Evolutionary conservation across 2,797 vertebrate species (phyloP).

Genomic region (Balearica regulorum): DNA sequence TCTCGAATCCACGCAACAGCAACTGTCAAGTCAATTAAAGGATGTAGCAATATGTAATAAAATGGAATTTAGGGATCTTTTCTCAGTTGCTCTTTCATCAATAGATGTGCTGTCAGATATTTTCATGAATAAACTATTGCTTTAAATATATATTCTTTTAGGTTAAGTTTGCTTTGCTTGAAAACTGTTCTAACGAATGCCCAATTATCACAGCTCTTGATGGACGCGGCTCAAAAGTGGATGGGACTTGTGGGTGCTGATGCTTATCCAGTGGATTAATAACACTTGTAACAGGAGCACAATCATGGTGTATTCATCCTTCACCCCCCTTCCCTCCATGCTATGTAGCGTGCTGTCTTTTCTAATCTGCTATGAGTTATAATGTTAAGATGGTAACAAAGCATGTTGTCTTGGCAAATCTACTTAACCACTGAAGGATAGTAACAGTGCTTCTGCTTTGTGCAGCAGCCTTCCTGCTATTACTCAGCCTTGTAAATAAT

Average conservation of each 20-base stretch:
- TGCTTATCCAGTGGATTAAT: not conserved
- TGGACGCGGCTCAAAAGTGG: not conserved
- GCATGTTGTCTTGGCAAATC: not conserved
- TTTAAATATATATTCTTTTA: not conserved
- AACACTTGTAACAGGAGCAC: not conserved
- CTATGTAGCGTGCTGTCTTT: not conserved
- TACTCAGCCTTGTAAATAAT: not conserved
- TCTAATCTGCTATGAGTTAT: not conserved
- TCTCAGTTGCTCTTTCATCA: not conserved
- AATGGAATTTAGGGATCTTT: not conserved
- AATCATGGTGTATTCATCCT: not conserved
- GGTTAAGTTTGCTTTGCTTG: not conserved
- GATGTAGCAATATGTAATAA: not conserved
- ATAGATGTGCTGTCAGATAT: not conserved
- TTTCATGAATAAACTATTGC: not conserved
- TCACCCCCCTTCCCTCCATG: not conserved
- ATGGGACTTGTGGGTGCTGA: not conserved
- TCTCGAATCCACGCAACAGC: not conserved
- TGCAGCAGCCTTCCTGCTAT: not conserved
- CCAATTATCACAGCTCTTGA: not conserved
- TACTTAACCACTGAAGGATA: not conserved
- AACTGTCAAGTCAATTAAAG: not conserved
- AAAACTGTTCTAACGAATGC: not conserved
- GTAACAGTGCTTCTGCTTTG: not conserved
- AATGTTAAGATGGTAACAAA: not conserved